Evolutionary conservation across 2,113 vertebrate genomes (phyloP).

Genomic region (Lipophrys pholis): DNA sequence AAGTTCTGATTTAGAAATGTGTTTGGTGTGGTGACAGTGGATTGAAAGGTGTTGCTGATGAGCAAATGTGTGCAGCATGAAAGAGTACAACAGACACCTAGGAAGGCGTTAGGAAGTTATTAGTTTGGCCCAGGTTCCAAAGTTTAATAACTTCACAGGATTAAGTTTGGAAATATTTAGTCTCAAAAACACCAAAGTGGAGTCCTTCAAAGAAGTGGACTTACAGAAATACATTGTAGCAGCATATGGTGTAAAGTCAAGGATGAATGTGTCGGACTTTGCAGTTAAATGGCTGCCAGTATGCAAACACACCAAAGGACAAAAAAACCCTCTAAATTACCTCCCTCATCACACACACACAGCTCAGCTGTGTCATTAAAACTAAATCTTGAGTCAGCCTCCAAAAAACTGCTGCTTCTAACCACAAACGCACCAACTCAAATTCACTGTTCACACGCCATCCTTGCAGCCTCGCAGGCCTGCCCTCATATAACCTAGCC

Average conservation of each 20-base stretch:
- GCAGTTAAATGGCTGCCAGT: slow-evolving; percentile 14
- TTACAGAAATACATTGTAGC: neutral
- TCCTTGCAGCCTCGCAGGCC: slow-evolving; percentile 44
- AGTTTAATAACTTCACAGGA: too few species aligned
- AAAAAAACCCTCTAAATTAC: slow-evolving; percentile 35
- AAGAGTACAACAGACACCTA: too few species aligned
- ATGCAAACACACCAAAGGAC: slow-evolving; percentile 32
- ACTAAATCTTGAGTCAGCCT: slow-evolving; percentile 57
- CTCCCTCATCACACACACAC: slow-evolving; percentile 24
- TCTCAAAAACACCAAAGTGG: neutral
- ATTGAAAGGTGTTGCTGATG: too few species aligned
- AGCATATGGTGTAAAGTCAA: neutral
- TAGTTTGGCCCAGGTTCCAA: too few species aligned
- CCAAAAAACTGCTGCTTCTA: slow-evolving; percentile 47
- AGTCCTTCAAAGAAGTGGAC: neutral
- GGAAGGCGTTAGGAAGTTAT: too few species aligned
- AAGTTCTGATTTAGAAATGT: too few species aligned
- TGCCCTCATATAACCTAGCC: slow-evolving; percentile 68
- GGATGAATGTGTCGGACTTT: neutral
- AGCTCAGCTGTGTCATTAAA: slow-evolving; percentile 64
- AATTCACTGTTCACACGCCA: slow-evolving; percentile 71
- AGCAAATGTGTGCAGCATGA: too few species aligned
- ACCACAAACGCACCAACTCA: slow-evolving; percentile 63
- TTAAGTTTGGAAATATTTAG: neutral
- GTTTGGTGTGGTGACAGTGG: too few species aligned